Percentiles rank a stretch among this genome's conserved stretches.
These are phyloP conservation scores for Tetrax tetrax DNA, from an alignment of 2,113 vertebrate genomes.

Conservation along the genomic window DNA sequence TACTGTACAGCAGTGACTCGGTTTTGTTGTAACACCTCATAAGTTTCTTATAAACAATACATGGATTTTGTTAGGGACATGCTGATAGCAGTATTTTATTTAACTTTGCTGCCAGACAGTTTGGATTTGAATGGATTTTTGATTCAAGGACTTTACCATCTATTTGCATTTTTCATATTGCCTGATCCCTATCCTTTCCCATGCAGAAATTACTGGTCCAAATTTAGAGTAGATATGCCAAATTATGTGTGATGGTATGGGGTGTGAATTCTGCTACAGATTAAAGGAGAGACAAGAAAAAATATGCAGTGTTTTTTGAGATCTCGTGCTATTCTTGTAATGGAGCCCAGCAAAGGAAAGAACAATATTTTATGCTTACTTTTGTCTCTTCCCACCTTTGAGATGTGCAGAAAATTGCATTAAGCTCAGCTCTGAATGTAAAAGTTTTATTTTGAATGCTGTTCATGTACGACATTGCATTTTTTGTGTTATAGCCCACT, in stretches of 20 bases:
- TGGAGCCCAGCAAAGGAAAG: neutral
- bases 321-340: neutral
- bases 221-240: neutral
- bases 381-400: neutral
- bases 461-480: neutral
- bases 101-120: neutral
- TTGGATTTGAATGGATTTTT: slow-evolving; percentile 21
- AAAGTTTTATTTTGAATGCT: neutral
- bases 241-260: neutral
- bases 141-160: neutral
- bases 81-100: slow-evolving; percentile 13
- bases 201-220: neutral
- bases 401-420: neutral
- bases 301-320: neutral
- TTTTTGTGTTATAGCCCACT: neutral
- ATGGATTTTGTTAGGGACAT: slow-evolving; percentile 2
- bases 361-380: neutral
- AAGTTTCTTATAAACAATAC: slow-evolving; percentile 8
- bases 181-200: neutral
- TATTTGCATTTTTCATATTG: neutral
- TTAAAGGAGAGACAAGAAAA: neutral
- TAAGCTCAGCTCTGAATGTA: neutral
- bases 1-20: slow-evolving; percentile 5
- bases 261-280: neutral
- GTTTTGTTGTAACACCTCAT: slow-evolving; percentile 11